A percentile compares a stretch with the other conserved stretches of the same genome.
phyloP scores from a whole-genome alignment of 1,140 invertebrate species.

The Agraylea sexmaculata region DNA sequence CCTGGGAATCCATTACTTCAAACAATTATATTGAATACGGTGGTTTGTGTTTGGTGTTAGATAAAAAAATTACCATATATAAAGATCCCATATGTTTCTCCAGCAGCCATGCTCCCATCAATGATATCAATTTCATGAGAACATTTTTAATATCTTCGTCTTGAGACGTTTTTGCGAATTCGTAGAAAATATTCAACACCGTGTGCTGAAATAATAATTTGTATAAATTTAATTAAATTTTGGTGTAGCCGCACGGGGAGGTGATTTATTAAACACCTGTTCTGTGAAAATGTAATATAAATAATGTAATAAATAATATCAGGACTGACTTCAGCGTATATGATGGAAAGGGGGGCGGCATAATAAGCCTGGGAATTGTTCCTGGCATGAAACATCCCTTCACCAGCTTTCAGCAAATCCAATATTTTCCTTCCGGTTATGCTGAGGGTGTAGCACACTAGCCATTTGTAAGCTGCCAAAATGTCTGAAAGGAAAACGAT shows the following conservation, averaged over 20 bases:
- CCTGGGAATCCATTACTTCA: too few species aligned
- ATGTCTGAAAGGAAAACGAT: conserved; percentile 50
- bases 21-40: too few species aligned
- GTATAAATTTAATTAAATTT: neutral
- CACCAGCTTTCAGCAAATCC: conserved; percentile 34
- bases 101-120: conserved; percentile 54
- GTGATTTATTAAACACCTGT: neutral
- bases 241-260: too few species aligned
- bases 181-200: conserved; percentile 45
- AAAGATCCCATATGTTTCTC: too few species aligned
- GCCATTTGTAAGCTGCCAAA: conserved; percentile 56
- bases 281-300: neutral
- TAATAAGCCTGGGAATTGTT: conserved; percentile 65
- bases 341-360: conserved; percentile 52
- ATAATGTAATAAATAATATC: neutral
- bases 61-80: conserved; percentile 11
- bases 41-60: too few species aligned
- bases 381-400: conserved; percentile 51
- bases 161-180: conserved; percentile 34
- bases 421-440: conserved; percentile 47
- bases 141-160: conserved; percentile 38
- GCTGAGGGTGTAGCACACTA: conserved; percentile 58
- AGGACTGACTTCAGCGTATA: conserved; percentile 44
- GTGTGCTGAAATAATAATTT: conserved; percentile 37
- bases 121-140: conserved; percentile 46